A percentile compares a stretch with the other conserved stretches of the same genome.
phyloP scores from a whole-genome alignment of 2,888 invertebrate species.

The Ormyrus rosae region DNA sequence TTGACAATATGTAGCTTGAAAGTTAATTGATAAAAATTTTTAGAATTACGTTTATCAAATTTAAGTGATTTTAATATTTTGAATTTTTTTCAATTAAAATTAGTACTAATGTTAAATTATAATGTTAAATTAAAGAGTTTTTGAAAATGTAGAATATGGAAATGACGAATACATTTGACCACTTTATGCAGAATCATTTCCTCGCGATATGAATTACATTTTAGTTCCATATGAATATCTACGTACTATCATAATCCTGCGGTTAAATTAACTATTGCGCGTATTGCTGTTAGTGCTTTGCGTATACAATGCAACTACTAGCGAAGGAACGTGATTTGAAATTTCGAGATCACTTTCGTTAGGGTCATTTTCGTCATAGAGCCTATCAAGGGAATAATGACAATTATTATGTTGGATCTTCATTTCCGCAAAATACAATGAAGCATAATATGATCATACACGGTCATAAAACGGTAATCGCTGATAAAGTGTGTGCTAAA shows the following conservation, averaged over 20 bases:
- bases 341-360: slow-evolving; percentile 1
- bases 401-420: slow-evolving; percentile 17
- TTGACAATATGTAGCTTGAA: too few species aligned
- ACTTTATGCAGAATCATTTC: neutral
- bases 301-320: neutral
- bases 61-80: too few species aligned
- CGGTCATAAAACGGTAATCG: neutral
- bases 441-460: slow-evolving; percentile 7
- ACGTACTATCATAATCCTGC: slow-evolving; percentile 13
- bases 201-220: neutral
- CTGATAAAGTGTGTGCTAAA: slow-evolving; percentile 9
- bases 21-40: too few species aligned
- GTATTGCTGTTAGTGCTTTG: neutral
- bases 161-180: neutral
- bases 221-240: too few species aligned
- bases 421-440: slow-evolving; percentile 9
- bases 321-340: neutral
- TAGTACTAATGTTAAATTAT: too few species aligned
- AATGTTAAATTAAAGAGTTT: too few species aligned
- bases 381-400: slow-evolving; percentile 17
- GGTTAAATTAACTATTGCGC: slow-evolving; percentile 25
- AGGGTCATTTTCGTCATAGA: slow-evolving; percentile 17
- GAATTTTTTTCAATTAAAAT: too few species aligned
- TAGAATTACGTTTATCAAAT: too few species aligned
- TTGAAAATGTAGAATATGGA: neutral